A percentile compares a stretch with the other conserved stretches of the same genome.
Conservation (phyloP, 2,797 vertebrate species). For the Loriculus beryllinus region DNA sequence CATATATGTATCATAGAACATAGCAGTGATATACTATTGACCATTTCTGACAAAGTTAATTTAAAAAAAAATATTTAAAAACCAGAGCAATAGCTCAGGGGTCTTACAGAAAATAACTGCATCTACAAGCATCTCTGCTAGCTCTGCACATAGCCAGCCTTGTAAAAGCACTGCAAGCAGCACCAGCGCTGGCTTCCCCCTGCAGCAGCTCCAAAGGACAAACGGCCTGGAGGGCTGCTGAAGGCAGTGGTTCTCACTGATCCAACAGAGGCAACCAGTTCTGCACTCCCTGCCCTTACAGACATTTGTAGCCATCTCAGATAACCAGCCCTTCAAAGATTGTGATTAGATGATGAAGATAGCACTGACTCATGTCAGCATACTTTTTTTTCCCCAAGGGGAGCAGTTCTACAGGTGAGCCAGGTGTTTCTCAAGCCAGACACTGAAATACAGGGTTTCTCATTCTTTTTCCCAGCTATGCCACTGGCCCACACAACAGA, state of each 20-base stretch:
- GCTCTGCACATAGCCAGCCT: not conserved
- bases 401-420: rapidly evolving
- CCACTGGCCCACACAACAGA: not conserved
- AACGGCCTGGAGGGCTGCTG: not conserved
- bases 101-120: not conserved
- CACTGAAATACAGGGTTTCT: not conserved
- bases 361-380: not conserved
- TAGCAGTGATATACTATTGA: rapidly evolving
- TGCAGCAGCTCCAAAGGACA: not conserved
- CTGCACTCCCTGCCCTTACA: not conserved
- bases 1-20: rapidly evolving
- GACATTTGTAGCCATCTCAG: not conserved
- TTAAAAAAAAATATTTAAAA: not conserved
- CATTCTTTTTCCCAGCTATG: not conserved
- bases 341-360: not conserved
- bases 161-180: not conserved
- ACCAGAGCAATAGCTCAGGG: not conserved
- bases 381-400: not conserved
- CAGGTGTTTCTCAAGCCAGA: not conserved
- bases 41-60: not conserved
- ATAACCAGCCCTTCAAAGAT: not conserved
- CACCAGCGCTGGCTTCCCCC: not conserved
- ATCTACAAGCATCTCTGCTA: not conserved
- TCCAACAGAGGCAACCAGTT: not conserved
- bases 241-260: not conserved